Evolutionary conservation across 2,113 vertebrate species (phyloP), one percentile per base, ranked within the genome.

Genomic region (Alligator sinensis): DNA sequence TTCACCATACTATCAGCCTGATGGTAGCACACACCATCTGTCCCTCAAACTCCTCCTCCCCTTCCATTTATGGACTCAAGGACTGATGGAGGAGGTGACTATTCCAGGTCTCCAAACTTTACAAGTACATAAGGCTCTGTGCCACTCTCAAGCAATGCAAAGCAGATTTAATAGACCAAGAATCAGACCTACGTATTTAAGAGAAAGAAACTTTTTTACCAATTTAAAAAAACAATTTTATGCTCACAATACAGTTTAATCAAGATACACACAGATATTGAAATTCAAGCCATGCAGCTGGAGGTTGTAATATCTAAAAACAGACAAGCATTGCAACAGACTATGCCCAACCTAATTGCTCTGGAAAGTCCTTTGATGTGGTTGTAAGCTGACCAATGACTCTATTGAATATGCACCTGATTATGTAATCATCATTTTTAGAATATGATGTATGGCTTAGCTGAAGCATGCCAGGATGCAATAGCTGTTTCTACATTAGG

Each of bases 401-500:
- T 66, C 64, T 78, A 66, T 27, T 28, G 75, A 92, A 64, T 14
- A 47, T 5, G 30, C n/a, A n/a, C 2, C 1, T 66, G 72, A 28
- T 82, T 88, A 80, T 5, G 59, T 25, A 30, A 25, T 0, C 25
- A 11, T 55, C 91, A 38, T 76, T 77, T 24, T 83, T 57, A 13
- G 16, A 22, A 66, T 0, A 0, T 15, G 79, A 79, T 76, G 76
- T 10, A 76, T 8, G 47, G 91, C 64, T 86, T 88, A 91, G 88
- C 28, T 81, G 68, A 78, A 81, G 54, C 28, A 6, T 60, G 76
- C 79, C 84, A 58, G 38, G 60, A 87, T 0, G 18, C 54, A 61
- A 19, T 72, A 92, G 57, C 84, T 89, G 83, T 93, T 96, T 92
- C 94, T 94, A 88, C 70, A 70, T 96, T 89, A 77, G 80, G 82